Evolutionary conservation across 2,797 vertebrate genomes (phyloP).

Genomic region (Brachyalestes nurse): DNA sequence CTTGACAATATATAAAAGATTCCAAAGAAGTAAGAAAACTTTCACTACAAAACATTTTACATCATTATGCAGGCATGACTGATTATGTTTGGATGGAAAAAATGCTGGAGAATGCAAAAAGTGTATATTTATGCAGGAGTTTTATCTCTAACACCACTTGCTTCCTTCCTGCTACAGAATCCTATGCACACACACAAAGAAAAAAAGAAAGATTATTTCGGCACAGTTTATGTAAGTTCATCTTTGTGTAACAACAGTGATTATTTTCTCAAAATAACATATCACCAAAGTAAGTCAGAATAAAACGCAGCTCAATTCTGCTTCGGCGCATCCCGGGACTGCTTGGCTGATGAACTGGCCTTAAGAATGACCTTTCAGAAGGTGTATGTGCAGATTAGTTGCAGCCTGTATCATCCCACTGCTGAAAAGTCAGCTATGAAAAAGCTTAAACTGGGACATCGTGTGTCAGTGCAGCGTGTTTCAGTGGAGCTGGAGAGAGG

Average conservation of each 20-base stretch:
- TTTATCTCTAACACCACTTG: slow-evolving; percentile 4
- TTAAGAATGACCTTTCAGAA: not conserved
- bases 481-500: not conserved
- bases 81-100: too few species aligned
- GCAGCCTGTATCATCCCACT: not conserved
- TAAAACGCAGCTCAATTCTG: not conserved
- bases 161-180: not conserved
- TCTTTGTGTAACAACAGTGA: not conserved
- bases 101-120: too few species aligned
- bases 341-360: not conserved
- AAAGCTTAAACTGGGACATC: slow-evolving; percentile 12
- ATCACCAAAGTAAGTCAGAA: not conserved
- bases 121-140: too few species aligned
- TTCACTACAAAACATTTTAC: too few species aligned
- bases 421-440: not conserved
- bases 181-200: not conserved
- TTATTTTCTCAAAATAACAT: slow-evolving; percentile 7
- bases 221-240: slow-evolving; percentile 1
- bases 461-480: too few species aligned
- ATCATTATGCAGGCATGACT: too few species aligned
- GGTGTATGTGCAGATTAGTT: not conserved
- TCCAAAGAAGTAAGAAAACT: too few species aligned
- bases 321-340: not conserved
- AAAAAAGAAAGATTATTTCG: not conserved
- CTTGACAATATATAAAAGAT: too few species aligned